Conservation (phyloP, 2,113 vertebrate species). For the rabbit (Oryctolagus cuniculus) region DNA sequence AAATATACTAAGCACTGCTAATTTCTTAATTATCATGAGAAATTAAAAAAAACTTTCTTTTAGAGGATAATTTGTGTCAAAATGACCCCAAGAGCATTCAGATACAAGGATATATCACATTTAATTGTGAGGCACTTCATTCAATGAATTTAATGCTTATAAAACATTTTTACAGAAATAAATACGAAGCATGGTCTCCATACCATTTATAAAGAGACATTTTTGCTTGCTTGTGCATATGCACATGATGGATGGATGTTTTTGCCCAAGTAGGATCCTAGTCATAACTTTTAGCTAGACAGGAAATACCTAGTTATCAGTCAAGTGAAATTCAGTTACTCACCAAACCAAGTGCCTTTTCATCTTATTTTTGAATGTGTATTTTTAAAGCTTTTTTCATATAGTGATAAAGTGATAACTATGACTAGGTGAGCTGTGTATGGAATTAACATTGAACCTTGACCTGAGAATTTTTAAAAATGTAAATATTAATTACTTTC, state of each 20-base stretch:
- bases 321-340: slow-evolving; percentile 39
- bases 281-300: not conserved
- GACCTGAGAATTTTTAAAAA: not conserved
- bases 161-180: slow-evolving; percentile 25
- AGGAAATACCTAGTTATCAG: not conserved
- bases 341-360: not conserved
- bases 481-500: not conserved
- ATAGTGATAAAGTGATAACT: not conserved
- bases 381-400: slow-evolving; percentile 31
- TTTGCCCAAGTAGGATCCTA: not conserved
- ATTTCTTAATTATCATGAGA: slow-evolving; percentile 7
- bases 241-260: not conserved
- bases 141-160: not conserved
- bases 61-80: not conserved
- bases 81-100: not conserved
- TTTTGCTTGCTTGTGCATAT: not conserved
- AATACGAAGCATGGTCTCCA: not conserved
- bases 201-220: not conserved
- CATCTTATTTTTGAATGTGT: slow-evolving; percentile 13
- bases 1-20: not conserved
- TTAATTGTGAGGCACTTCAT: not conserved
- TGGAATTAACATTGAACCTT: slow-evolving; percentile 1
- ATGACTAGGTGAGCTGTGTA: not conserved
- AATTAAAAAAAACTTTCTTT: slow-evolving; percentile 43
- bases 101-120: not conserved